Evolutionary conservation across 1,140 invertebrate genomes (phyloP).

Genomic region (Tetranychus cinnabarinus): DNA sequence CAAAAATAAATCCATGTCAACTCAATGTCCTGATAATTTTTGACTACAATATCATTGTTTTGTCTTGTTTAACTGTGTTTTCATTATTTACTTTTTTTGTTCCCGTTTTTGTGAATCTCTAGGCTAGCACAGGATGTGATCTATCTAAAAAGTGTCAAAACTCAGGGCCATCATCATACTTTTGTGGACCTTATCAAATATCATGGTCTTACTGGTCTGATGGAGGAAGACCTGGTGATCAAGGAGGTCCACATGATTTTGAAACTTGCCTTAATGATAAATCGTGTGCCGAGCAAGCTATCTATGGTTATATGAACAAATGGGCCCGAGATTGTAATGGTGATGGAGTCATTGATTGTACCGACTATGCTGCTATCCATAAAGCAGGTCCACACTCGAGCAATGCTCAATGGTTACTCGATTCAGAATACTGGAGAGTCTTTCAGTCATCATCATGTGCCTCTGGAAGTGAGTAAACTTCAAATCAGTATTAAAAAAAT

Average conservation of each 20-base stretch:
- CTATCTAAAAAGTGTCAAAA: slow-evolving; percentile 11
- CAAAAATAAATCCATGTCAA: no score
- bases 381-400: slow-evolving; percentile 9
- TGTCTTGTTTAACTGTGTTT: no score
- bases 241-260: slow-evolving; percentile 30
- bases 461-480: not conserved
- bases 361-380: slow-evolving; percentile 49
- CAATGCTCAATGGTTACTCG: slow-evolving; percentile 5
- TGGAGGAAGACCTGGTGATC: slow-evolving; percentile 42
- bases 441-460: slow-evolving; percentile 1
- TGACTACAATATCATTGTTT: no score
- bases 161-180: slow-evolving; percentile 8
- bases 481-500: not conserved
- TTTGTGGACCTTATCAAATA: slow-evolving; percentile 56
- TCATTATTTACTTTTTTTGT: no score
- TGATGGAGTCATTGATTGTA: slow-evolving; percentile 27
- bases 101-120: no score
- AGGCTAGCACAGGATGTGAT: slow-evolving; percentile 11
- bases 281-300: slow-evolving; percentile 41
- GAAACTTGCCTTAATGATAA: slow-evolving; percentile 45
- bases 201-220: slow-evolving; percentile 60
- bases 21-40: no score
- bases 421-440: slow-evolving; percentile 6
- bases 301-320: slow-evolving; percentile 50
- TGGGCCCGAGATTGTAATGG: slow-evolving; percentile 56